These are phyloP conservation scores for Cyanoramphus novaezelandiae DNA, from an alignment of 2,113 vertebrate species.

Conservation along the genomic window DNA sequence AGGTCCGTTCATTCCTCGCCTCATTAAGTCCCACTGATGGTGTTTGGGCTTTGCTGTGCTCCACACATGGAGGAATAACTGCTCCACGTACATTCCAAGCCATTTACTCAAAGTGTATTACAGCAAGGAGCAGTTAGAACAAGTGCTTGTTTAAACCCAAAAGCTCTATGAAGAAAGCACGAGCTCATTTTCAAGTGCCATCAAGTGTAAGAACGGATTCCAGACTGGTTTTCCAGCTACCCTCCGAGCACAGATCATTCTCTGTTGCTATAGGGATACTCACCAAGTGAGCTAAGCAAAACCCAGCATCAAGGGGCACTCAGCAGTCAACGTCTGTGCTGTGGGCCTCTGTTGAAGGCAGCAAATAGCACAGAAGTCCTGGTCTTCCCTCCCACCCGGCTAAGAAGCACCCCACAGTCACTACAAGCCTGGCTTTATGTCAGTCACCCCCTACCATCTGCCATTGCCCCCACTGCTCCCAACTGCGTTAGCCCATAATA, in stretches of 20 bases:
- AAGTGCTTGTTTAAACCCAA: background rate
- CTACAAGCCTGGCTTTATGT: background rate
- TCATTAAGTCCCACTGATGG: background rate
- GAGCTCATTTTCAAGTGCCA: background rate
- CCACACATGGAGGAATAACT: background rate
- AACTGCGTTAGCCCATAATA: background rate
- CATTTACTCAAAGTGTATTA: background rate
- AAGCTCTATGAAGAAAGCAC: background rate
- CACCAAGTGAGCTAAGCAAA: background rate
- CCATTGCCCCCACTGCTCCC: background rate
- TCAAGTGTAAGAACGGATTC: background rate
- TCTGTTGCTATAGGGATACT: background rate
- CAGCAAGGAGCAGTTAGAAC: background rate
- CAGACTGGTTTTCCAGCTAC: background rate
- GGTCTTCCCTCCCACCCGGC: background rate
- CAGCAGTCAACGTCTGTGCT: background rate
- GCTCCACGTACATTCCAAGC: background rate
- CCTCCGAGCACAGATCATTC: background rate
- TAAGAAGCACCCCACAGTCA: too few relatives aligned
- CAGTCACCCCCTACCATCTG: background rate
- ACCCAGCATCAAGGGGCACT: background rate
- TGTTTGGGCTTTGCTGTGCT: background rate
- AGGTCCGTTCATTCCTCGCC: background rate
- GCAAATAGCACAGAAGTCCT: background rate
- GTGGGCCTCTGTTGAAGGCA: background rate